Percentiles rank a stretch among this genome's conserved stretches.
These are phyloP conservation scores for Columba livia DNA, from an alignment of 2,113 vertebrate genomes.

Conservation along the genomic window DNA sequence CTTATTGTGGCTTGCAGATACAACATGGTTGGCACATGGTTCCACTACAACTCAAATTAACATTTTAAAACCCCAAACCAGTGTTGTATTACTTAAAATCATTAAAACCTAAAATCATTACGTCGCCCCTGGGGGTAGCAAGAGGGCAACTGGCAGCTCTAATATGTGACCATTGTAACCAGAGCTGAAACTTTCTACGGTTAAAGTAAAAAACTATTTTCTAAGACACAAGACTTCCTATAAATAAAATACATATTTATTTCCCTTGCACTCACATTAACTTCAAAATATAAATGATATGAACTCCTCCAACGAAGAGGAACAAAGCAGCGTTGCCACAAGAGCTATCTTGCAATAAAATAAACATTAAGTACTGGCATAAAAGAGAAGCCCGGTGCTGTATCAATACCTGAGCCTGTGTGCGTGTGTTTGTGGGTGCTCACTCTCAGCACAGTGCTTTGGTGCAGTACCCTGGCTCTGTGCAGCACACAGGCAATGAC, in stretches of 20 bases:
- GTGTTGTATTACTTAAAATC: background rate
- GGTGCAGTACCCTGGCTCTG: background rate
- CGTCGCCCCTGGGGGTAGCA: no score
- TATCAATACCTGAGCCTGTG: background rate
- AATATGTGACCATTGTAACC: background rate
- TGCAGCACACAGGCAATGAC: background rate
- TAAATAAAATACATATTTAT: accelerated
- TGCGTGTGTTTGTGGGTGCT: background rate
- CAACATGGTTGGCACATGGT: background rate
- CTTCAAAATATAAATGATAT: background rate
- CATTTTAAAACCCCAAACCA: background rate
- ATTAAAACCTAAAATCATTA: background rate
- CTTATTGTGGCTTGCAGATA: background rate
- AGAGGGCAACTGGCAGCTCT: background rate
- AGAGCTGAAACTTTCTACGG: background rate
- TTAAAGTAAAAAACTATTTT: background rate
- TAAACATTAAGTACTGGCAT: background rate
- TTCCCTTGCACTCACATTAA: background rate
- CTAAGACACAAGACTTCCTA: accelerated
- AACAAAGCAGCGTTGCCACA: background rate
- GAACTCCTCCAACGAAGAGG: background rate
- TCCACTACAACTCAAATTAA: background rate
- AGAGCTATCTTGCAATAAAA: background rate
- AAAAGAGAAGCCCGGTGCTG: background rate
- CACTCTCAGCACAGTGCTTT: background rate